phyloP scores from a whole-genome alignment of 2,113 vertebrate genomes.

The Cacatua alba region DNA sequence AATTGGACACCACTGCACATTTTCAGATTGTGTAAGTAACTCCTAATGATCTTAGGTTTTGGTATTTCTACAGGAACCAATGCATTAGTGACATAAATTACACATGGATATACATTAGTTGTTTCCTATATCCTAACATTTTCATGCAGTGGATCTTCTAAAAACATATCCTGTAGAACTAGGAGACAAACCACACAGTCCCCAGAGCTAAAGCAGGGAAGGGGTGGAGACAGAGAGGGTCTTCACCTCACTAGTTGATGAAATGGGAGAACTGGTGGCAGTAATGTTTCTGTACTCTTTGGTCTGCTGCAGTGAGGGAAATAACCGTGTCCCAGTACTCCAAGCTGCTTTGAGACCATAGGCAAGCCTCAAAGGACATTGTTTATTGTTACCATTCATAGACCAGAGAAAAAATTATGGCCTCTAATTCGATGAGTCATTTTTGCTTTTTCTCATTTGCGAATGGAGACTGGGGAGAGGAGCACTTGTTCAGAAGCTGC shows the following conservation, averaged over 20 bases:
- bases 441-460: not conserved
- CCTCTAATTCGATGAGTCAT: not conserved
- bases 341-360: not conserved
- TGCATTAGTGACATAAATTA: not conserved
- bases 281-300: not conserved
- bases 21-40: not conserved
- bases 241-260: not conserved
- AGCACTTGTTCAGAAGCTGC: not conserved
- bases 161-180: not conserved
- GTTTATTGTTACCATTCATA: not conserved
- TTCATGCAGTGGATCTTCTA: not conserved
- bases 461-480: not conserved
- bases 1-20: fast-evolving
- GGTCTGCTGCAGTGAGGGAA: not conserved
- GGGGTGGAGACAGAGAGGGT: not conserved
- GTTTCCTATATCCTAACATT: not conserved
- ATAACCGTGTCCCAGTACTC: not conserved
- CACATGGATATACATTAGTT: not conserved
- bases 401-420: not conserved
- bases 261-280: not conserved
- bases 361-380: not conserved
- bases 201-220: not conserved
- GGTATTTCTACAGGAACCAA: not conserved
- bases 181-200: not conserved
- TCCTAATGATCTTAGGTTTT: not conserved